Evolutionary conservation across 92 coral and sea anemone genomes (phyloP), one percentile per base, ranked within the genome.

Genomic region (Meandrina meandrites): DNA sequence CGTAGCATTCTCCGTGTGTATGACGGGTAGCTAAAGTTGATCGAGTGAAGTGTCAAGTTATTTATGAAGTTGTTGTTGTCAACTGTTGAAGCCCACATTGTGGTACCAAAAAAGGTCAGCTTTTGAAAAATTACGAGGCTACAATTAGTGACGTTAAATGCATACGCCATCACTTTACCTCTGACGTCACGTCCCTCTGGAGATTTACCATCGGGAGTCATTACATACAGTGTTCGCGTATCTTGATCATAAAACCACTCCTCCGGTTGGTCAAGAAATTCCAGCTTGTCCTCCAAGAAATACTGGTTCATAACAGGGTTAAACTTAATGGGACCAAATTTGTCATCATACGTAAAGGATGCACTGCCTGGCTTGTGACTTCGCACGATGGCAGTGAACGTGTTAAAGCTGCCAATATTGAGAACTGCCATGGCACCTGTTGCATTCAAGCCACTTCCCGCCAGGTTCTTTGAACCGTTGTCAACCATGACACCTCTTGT

Each of bases 391-490:
- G 94, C 98, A 16, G 91, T 92, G 62, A 89, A 90, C 4, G 95
- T 94, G 83, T 94, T 86, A 54, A 94, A 94, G 62, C 98, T 94
- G 10, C 95, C 95, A 84, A 94, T 88, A 42, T 92, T 94, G 1
- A 94, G 90, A 45, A 94, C 87, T 24, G 94, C 98, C 98, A 92
- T 88, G 50, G 98, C 95, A 0, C 91, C 94, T 4, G 94, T 86
- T 9, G 92, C 91, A 66, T 94, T 88, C 75, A 94, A 73, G 10
- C 94, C 92, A 76, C 98, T 94, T 54, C 95, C 98, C 19, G 98
- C 94, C 18, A 94, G 75, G 78, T 94, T 70, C 79, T 88, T 86
- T 8, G 67, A 57, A 1, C 98, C 98, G 60, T 92, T 84, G 24
- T 94, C 98, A 8, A 92, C 80, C 98, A 94, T 94, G 31, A 86